Conservation (phyloP, 1,140 invertebrate genomes). For the Hylaeus anthracinus region DNA sequence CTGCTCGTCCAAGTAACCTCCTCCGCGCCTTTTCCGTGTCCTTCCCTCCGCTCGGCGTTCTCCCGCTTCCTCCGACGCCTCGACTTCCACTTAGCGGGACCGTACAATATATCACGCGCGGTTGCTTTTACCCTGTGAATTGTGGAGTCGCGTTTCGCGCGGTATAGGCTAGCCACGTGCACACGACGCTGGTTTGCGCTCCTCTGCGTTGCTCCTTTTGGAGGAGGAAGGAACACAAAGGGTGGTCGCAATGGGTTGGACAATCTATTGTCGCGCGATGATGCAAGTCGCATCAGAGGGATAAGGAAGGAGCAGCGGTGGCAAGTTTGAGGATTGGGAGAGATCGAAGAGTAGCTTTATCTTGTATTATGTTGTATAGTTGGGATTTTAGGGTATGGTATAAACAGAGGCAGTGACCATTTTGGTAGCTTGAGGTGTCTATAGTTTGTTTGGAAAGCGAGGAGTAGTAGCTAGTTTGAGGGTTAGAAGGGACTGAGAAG, state of each 20-base stretch:
- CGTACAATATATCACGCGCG: slow-evolving; percentile 76
- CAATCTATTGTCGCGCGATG: too few species aligned
- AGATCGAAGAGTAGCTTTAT: too few species aligned
- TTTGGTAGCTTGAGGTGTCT: too few species aligned
- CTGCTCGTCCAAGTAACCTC: slow-evolving; percentile 71
- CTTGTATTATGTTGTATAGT: too few species aligned
- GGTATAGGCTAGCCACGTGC: slow-evolving; percentile 23
- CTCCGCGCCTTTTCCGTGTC: slow-evolving; percentile 49
- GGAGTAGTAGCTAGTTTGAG: too few species aligned
- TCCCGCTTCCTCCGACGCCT: slow-evolving; percentile 25
- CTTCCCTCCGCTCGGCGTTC: slow-evolving; percentile 5
- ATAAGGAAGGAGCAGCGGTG: too few species aligned
- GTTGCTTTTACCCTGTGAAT: slow-evolving; percentile 61
- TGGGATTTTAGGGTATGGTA: too few species aligned
- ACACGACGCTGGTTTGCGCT: not conserved
- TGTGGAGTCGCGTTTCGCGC: slow-evolving; percentile 42
- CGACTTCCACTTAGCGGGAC: slow-evolving; percentile 72
- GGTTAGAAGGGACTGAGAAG: too few species aligned
- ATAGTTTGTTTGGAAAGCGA: too few species aligned
- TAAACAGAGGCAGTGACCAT: too few species aligned
- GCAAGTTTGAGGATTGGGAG: too few species aligned
- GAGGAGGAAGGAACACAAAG: not conserved
- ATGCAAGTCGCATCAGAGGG: too few species aligned
- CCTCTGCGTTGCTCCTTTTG: slow-evolving; percentile 15
- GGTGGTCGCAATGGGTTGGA: not conserved